A percentile compares a stretch with the other conserved stretches of the same genome.
Conservation (phyloP, 1,140 invertebrate species). For the Trypoxylus dichotomus region DNA sequence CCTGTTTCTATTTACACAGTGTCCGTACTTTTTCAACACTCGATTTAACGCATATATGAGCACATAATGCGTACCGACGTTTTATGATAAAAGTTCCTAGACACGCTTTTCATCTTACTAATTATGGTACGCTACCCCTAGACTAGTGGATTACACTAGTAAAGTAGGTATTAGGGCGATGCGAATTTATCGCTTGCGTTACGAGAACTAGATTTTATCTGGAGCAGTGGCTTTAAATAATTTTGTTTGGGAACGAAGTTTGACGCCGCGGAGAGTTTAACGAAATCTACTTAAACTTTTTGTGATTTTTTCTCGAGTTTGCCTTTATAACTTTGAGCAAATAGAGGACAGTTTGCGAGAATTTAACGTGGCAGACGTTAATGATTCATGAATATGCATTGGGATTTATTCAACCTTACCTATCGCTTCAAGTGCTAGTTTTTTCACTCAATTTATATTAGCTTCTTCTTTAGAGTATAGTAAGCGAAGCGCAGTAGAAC, state of each 20-base stretch:
- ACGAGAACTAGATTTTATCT: not conserved
- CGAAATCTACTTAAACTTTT: not conserved
- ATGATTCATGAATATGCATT: constrained; percentile 1
- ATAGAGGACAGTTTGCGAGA: not conserved
- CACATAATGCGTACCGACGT: not conserved
- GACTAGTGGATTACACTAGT: not conserved
- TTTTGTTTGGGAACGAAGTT: not conserved
- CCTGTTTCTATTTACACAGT: not conserved
- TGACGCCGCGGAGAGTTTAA: not conserved
- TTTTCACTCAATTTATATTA: too few species aligned
- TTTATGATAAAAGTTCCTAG: too few species aligned
- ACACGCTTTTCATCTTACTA: not conserved
- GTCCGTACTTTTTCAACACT: not conserved
- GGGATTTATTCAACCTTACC: not conserved
- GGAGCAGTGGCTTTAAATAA: not conserved
- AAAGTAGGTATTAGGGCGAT: not conserved
- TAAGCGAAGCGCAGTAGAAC: too few species aligned
- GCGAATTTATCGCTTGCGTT: not conserved
- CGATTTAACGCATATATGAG: not conserved
- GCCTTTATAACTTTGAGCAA: not conserved
- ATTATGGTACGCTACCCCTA: not conserved
- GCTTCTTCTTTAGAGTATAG: too few species aligned
- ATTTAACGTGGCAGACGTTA: not conserved
- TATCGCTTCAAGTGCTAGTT: too few species aligned
- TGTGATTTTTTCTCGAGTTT: not conserved